Conservation (phyloP, 2,888 invertebrate genomes). For the Panopea generosa region DNA sequence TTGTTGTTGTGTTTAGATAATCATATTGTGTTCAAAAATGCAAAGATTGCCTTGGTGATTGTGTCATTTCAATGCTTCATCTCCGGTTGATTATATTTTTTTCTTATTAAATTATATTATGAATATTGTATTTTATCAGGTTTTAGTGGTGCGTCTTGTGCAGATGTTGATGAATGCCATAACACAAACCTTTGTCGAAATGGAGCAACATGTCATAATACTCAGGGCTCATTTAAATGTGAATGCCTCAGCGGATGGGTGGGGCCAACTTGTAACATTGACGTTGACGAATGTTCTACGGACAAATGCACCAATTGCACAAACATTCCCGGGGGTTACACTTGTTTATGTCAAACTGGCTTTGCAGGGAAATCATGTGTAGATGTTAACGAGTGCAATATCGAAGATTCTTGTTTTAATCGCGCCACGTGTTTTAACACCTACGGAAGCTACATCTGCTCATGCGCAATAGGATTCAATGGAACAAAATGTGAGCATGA, state of each 20-base stretch:
- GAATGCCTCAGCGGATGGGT: background rate
- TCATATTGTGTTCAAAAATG: too few species aligned
- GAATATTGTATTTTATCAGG: too few species aligned
- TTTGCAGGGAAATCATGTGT: background rate
- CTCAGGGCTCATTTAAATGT: background rate
- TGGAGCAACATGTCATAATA: background rate
- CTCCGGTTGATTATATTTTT: too few species aligned
- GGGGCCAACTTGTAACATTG: background rate
- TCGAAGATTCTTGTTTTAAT: slow-evolving; percentile 10
- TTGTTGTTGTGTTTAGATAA: too few species aligned
- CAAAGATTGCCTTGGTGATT: too few species aligned
- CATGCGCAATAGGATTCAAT: slow-evolving; percentile 15
- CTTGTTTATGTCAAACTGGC: background rate
- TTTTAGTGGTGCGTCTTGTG: background rate
- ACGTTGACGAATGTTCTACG: background rate
- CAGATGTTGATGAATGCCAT: background rate
- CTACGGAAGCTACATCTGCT: slow-evolving; percentile 21
- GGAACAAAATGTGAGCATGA: slow-evolving; percentile 18
- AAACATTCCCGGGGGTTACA: background rate
- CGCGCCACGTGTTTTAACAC: slow-evolving; percentile 18
- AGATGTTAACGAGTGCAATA: slow-evolving; percentile 22
- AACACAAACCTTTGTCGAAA: background rate
- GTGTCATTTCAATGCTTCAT: too few species aligned
- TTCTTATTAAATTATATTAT: too few species aligned
- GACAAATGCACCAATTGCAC: background rate